Base-by-base conservation (phyloP, 1,140 invertebrate genomes). In the Aphelenchoides avenae region DNA sequence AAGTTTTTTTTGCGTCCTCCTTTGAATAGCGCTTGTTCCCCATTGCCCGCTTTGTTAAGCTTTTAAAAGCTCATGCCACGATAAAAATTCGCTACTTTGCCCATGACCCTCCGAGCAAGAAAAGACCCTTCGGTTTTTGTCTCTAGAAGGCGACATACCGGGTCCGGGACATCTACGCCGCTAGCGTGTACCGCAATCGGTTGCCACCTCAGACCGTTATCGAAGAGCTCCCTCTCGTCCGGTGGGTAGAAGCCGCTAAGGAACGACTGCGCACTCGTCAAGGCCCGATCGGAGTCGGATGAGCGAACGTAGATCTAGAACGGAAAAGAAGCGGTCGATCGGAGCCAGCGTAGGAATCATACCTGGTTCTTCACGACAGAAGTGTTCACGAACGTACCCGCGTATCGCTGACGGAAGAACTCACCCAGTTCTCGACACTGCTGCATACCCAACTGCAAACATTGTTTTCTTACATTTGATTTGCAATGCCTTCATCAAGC, bases 361-460 rank as follows among this genome's bases (percentile, higher is more conserved):
- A 40, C 47, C 1, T 60, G 30, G 40, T 43, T 43, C 22, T 11
- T 18, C 31, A 36, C 41, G 29, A 20, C 63, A 48, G 9, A 64
- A 30, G 3, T 31, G 22, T 49, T 64, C 20, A 56, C n/a, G 22
- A 57, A 57, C n/a, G 29, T 24, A 26, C 46, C 61, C 1, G 39
- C 61, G 24, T 64, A 64, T n/a, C 63, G 62, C 18, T 57, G 13
- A 33, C 48, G 57, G 31, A 64, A 65, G 37, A 65, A 64, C 2
- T 65, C 41, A 20, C 62, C 62, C 9, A 64, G 29, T n/a, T 57
- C 51, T 30, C 60, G 39, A 33, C 60, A 52, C 54, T 69, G 66
- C 47, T 54, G 50, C 57, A 70, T 70, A 55, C 67, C 62, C 18
- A 37, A 29, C 59, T 62, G 31, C n/a, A n/a, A n/a, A n/a, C n/a